Evolutionary conservation across 1,140 invertebrate genomes (phyloP).

Genomic region (Drosophila sp.): DNA sequence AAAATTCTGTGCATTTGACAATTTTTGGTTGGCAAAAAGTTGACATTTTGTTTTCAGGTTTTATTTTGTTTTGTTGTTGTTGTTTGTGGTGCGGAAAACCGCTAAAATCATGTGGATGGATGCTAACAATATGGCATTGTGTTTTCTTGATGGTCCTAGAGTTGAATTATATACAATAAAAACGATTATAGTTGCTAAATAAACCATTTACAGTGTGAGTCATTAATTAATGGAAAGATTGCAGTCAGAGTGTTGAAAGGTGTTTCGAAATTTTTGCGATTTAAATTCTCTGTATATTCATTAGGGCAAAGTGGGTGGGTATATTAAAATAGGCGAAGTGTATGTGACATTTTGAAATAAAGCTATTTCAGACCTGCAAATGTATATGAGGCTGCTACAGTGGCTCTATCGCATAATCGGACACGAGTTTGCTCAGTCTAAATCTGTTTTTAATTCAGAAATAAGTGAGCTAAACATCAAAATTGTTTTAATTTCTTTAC

Average conservation of each 20-base stretch:
- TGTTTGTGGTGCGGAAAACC: slow-evolving; percentile 40
- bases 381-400: no score
- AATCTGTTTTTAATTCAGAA: no score
- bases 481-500: no score
- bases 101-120: slow-evolving; percentile 48
- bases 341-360: no score
- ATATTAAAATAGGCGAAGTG: no score
- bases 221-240: slow-evolving; percentile 58
- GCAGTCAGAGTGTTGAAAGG: slow-evolving; percentile 9
- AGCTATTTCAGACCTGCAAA: no score
- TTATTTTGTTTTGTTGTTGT: background rate
- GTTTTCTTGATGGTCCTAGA: slow-evolving; percentile 49
- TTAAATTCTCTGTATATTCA: background rate
- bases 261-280: background rate
- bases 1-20: slow-evolving; percentile 78
- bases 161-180: slow-evolving; percentile 70
- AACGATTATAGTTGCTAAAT: slow-evolving; percentile 74
- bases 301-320: no score
- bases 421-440: no score
- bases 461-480: no score
- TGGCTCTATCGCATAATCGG: no score
- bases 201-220: slow-evolving; percentile 40
- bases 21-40: slow-evolving; percentile 74
- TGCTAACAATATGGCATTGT: slow-evolving; percentile 16
- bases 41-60: slow-evolving; percentile 55